Percentiles rank a stretch among this genome's conserved stretches.
phyloP scores from a whole-genome alignment of 2,888 invertebrate species.

The Caenorhabditis virilis region DNA sequence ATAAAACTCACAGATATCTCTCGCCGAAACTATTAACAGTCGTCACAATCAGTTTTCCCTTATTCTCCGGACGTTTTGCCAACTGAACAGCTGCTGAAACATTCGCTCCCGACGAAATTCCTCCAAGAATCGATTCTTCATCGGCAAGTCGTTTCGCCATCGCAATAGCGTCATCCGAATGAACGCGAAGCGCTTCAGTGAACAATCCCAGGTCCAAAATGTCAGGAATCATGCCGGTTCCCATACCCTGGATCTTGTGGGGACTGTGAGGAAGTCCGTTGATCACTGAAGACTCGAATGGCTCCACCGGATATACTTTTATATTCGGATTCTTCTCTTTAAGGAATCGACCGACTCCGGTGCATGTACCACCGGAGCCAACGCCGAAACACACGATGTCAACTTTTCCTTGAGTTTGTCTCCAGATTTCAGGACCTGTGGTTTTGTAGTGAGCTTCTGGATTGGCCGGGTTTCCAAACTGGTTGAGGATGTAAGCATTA shows the following conservation, averaged over 20 bases:
- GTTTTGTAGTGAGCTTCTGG: constrained; percentile 65
- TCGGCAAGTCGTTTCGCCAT: constrained; percentile 61
- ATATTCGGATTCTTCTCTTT: constrained; percentile 62
- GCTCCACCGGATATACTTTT: constrained; percentile 57
- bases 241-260: constrained; percentile 65
- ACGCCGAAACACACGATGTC: constrained; percentile 63
- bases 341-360: constrained; percentile 55
- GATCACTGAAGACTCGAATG: constrained; percentile 58
- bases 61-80: constrained; percentile 60
- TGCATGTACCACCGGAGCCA: constrained; percentile 62
- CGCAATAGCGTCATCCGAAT: constrained; percentile 60
- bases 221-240: constrained; percentile 58
- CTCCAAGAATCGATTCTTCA: constrained; percentile 62
- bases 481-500: constrained; percentile 51
- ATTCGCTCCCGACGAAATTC: constrained; percentile 62
- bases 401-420: constrained; percentile 64
- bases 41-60: constrained; percentile 65
- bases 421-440: constrained; percentile 68
- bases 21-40: constrained; percentile 60
- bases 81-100: constrained; percentile 60
- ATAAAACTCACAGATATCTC: constrained; percentile 56
- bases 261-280: constrained; percentile 55
- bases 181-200: constrained; percentile 55
- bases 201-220: constrained; percentile 54
- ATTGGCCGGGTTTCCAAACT: constrained; percentile 62